Conservation (phyloP, 2,888 invertebrate genomes). For the Synergus gifuensis region DNA sequence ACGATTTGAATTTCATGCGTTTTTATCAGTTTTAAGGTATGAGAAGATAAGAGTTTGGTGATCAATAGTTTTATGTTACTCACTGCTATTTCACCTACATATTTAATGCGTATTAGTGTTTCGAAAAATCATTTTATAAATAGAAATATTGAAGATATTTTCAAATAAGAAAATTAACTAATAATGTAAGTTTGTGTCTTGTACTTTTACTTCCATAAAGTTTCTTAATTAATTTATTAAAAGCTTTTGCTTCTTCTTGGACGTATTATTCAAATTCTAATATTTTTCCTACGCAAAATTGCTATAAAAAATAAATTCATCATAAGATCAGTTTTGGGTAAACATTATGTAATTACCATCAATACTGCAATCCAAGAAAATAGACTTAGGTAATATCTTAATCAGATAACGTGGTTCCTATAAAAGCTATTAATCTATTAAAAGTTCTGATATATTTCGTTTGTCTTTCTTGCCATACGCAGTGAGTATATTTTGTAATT, state of each 20-base stretch:
- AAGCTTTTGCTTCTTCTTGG: too few relatives aligned
- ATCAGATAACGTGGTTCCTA: slow-evolving; percentile 14
- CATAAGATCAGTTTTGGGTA: too few relatives aligned
- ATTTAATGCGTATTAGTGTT: too few relatives aligned
- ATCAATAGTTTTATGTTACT: neutral
- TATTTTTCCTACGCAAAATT: too few relatives aligned
- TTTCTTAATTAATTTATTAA: too few relatives aligned
- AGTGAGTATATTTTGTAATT: too few relatives aligned
- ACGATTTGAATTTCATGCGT: neutral
- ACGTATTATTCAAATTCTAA: too few relatives aligned
- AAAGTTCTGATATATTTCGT: neutral
- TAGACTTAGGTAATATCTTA: neutral
- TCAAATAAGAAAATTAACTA: too few relatives aligned
- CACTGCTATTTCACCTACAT: neutral
- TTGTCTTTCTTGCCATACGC: neutral
- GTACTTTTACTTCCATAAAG: neutral
- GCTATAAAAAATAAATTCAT: too few relatives aligned
- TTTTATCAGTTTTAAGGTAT: neutral
- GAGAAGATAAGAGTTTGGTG: neutral
- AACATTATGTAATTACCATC: too few relatives aligned
- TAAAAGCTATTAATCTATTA: slow-evolving; percentile 19
- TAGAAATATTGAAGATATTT: too few relatives aligned
- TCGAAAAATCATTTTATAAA: too few relatives aligned
- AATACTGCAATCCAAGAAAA: neutral
- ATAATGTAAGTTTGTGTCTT: neutral